Evolutionary conservation across 2,797 vertebrate species (phyloP).

Genomic region (Clangula hyemalis): DNA sequence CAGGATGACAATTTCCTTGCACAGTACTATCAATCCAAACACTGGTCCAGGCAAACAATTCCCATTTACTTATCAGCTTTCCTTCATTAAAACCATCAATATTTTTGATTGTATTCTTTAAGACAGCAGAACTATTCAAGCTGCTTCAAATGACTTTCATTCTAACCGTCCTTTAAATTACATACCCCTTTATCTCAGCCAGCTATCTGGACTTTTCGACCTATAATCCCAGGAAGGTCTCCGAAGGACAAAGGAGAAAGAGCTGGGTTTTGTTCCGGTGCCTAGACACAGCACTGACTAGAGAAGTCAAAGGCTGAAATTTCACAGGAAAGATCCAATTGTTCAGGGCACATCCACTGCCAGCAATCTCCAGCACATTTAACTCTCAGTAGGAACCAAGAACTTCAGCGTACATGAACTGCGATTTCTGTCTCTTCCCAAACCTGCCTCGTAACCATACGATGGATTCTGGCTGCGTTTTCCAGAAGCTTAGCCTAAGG

Average conservation of each 20-base stretch:
- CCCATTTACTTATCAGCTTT: background rate
- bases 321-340: background rate
- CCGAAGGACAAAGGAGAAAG: constrained; percentile 11
- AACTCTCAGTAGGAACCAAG: background rate
- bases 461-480: background rate
- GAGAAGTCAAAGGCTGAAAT: background rate
- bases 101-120: background rate
- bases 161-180: background rate
- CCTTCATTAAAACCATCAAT: background rate
- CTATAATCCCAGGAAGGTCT: constrained; percentile 10
- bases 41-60: background rate
- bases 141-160: background rate
- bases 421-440: background rate
- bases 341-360: background rate
- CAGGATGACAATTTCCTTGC: background rate
- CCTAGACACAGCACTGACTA: background rate
- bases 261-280: background rate
- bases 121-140: background rate
- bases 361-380: background rate
- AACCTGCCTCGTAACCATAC: background rate
- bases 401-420: background rate
- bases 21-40: background rate
- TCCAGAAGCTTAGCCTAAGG: background rate
- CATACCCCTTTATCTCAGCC: constrained; percentile 11
- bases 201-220: background rate